Base-by-base conservation (phyloP, 2,888 invertebrate species). In the Philereme vetulata region DNA sequence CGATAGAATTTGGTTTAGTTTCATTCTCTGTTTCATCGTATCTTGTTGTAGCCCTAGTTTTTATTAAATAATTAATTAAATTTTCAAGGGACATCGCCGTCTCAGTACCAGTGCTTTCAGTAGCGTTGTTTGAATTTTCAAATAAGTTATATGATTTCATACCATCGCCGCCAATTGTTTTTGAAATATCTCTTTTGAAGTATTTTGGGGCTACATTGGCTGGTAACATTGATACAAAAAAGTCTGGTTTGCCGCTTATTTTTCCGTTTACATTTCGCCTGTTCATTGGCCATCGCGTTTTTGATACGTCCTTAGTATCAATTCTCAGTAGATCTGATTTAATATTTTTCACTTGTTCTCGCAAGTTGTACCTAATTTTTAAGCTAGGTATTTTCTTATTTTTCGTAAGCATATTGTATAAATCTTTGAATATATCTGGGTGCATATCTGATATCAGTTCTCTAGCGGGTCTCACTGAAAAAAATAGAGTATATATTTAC, bases 331-430 rank as follows among this genome's bases (percentile, higher is more conserved):
- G 64, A 8, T 84, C 81, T 35, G 81, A 71, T 60, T 82, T 88
- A 56, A 72, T 79, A 54, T 86, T 81, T 64, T 81, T 89, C 0
- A 88, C 80, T 66, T 87, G 86, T 60, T 90, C 88, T 40, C 84
- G 75, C 40, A 86, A 71, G 60, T 85, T 85, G 48, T 90, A 88
- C 60, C 74, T 80, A n/a, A 90, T 66, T 67, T 88, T 78, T 4
- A 87, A 72, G 70, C 81, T 84, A 8, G 89, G 88, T 54, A 77
- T 62, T 67, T 79, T 84, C 59, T 78, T 86, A 56, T 82, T 80
- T 73, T 85, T 87, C 2, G 80, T 78, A 7, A 85, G 60, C 44
- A 78, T 70, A 52, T 75, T 84, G 48, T 82, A 85, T 66, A 78
- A 77, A 10, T 88, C 84, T 67, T 80, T 85, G 42, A 88, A 82